Conservation (phyloP, 2,797 vertebrate genomes). For the Otolemur crassicaudatus region DNA sequence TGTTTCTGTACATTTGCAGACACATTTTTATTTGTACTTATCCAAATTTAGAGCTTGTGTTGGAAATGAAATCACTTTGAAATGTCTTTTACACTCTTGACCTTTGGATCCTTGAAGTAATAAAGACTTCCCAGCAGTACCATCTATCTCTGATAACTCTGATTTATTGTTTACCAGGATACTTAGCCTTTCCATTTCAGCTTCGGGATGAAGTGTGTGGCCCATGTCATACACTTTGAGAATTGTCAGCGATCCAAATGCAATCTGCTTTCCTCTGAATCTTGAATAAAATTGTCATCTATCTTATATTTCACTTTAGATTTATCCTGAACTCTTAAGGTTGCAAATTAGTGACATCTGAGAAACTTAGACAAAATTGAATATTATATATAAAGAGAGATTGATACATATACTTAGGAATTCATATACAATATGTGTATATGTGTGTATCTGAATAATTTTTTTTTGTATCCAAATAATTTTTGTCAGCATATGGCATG, state of each 20-base stretch:
- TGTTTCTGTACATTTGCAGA: neutral
- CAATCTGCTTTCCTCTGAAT: neutral
- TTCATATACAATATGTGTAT: no score
- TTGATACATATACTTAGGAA: neutral
- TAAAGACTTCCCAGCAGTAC: neutral
- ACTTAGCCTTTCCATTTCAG: neutral
- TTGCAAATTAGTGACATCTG: neutral
- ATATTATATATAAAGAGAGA: neutral
- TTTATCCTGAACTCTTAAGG: neutral
- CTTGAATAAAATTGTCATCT: neutral
- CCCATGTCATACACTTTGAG: neutral
- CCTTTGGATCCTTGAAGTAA: neutral
- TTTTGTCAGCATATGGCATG: neutral
- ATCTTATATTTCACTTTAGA: neutral
- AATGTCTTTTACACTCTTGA: conserved; percentile 3
- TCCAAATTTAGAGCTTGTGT: neutral
- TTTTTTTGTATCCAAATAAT: neutral
- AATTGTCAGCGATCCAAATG: neutral
- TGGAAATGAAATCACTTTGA: conserved; percentile 21
- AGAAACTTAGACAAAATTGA: neutral
- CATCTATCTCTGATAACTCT: neutral
- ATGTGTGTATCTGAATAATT: neutral
- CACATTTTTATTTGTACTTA: neutral
- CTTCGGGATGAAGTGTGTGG: neutral
- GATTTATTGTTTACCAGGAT: neutral